Percentiles rank a stretch among this genome's conserved stretches.
These are phyloP conservation scores for Halcyon senegalensis DNA, from an alignment of 2,113 vertebrate genomes.

Conservation along the genomic window DNA sequence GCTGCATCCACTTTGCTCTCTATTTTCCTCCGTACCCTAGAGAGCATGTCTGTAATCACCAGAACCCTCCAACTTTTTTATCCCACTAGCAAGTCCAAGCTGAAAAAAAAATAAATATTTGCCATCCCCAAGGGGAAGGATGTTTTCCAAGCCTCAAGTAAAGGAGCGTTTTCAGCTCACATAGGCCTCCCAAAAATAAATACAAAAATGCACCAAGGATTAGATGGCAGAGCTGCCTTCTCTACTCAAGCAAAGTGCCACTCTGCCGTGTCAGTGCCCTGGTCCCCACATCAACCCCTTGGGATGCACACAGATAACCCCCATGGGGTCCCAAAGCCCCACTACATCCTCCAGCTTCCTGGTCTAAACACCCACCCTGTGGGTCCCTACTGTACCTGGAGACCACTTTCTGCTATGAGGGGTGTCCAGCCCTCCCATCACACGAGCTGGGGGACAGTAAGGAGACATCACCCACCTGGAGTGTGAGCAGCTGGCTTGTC, in stretches of 20 bases:
- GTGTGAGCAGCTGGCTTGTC: background rate
- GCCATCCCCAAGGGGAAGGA: background rate
- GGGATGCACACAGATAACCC: background rate
- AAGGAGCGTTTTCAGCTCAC: background rate
- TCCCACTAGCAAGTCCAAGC: background rate
- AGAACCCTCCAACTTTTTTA: background rate
- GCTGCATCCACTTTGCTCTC: background rate
- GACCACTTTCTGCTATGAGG: rapidly evolving
- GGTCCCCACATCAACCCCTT: rapidly evolving
- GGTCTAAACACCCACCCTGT: background rate
- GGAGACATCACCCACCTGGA: background rate
- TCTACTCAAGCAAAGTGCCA: background rate
- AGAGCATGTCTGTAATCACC: background rate
- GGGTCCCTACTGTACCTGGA: background rate
- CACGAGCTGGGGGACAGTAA: background rate
- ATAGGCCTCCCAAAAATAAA: constrained; percentile 37
- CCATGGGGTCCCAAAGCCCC: background rate
- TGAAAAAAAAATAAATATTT: background rate
- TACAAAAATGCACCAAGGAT: background rate
- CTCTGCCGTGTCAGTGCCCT: background rate
- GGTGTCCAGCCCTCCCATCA: background rate
- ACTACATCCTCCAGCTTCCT: background rate
- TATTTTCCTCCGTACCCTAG: background rate
- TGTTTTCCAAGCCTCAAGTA: constrained; percentile 22
- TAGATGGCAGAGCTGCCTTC: background rate